Percentiles rank a stretch among this genome's conserved stretches.
These are phyloP conservation scores for Erethizon dorsatum DNA, from an alignment of 2,797 vertebrate species.

Conservation along the genomic window DNA sequence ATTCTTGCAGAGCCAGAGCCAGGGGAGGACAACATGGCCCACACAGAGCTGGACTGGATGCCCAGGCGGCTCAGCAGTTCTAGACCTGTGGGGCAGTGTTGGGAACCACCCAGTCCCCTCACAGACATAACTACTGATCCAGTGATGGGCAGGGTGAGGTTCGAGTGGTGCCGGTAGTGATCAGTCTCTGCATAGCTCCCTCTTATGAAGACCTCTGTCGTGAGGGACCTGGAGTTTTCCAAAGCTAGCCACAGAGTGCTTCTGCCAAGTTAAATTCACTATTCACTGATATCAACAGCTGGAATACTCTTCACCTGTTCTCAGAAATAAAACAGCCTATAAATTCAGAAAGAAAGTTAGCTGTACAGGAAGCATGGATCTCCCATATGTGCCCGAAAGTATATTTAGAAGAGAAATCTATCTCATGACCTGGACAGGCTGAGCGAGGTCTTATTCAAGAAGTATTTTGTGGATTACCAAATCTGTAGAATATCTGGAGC, in stretches of 20 bases:
- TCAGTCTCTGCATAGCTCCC: not conserved
- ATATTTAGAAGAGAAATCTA: not conserved
- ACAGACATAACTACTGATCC: not conserved
- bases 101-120: not conserved
- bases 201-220: not conserved
- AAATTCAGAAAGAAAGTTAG: not conserved
- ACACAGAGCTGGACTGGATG: not conserved
- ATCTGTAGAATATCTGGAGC: not conserved
- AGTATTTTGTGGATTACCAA: not conserved
- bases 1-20: not conserved
- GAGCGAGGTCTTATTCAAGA: not conserved
- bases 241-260: not conserved
- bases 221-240: not conserved
- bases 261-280: not conserved
- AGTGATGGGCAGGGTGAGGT: not conserved
- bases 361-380: not conserved
- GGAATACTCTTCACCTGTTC: not conserved
- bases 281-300: not conserved
- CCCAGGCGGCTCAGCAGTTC: not conserved
- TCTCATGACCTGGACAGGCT: not conserved
- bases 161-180: too few species aligned
- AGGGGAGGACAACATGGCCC: rapidly evolving
- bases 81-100: not conserved
- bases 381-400: not conserved
- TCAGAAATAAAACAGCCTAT: not conserved